These are phyloP conservation scores for Meloidogyne chitwoodi DNA, from an alignment of 1,140 invertebrate genomes.

Conservation along the genomic window DNA sequence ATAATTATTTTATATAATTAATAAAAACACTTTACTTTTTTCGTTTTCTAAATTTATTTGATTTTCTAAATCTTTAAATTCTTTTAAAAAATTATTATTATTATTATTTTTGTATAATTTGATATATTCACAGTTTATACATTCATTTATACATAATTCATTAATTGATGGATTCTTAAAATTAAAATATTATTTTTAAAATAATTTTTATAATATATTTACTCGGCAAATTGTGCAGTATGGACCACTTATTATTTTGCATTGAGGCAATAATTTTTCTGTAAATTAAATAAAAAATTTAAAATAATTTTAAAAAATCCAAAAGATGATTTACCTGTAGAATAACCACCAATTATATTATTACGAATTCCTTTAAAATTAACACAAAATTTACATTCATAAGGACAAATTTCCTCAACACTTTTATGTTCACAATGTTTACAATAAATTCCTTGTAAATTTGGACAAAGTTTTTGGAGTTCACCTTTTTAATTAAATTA, in stretches of 20 bases:
- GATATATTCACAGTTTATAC: neutral
- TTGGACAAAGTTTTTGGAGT: slow-evolving; percentile 5
- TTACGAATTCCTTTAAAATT: neutral
- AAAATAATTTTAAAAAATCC: no score
- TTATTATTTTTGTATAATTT: neutral
- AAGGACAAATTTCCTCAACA: slow-evolving; percentile 17
- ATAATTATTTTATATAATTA: no score
- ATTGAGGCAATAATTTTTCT: neutral
- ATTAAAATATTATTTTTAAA: no score
- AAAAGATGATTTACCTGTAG: neutral
- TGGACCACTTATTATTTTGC: neutral
- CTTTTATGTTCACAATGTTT: slow-evolving; percentile 15
- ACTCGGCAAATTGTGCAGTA: neutral
- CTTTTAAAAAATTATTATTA: neutral
- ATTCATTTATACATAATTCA: neutral
- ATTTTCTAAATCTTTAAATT: neutral
- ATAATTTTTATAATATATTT: neutral
- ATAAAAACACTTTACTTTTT: no score
- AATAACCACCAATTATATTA: neutral
- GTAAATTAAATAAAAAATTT: neutral
- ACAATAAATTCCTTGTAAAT: slow-evolving; percentile 3
- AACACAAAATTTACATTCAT: slow-evolving; percentile 4
- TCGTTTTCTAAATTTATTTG: neutral
- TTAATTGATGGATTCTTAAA: neutral
- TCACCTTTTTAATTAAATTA: neutral